phyloP scores from a whole-genome alignment of 2,888 invertebrate species.

The Dasysyrphus tricinctus region DNA sequence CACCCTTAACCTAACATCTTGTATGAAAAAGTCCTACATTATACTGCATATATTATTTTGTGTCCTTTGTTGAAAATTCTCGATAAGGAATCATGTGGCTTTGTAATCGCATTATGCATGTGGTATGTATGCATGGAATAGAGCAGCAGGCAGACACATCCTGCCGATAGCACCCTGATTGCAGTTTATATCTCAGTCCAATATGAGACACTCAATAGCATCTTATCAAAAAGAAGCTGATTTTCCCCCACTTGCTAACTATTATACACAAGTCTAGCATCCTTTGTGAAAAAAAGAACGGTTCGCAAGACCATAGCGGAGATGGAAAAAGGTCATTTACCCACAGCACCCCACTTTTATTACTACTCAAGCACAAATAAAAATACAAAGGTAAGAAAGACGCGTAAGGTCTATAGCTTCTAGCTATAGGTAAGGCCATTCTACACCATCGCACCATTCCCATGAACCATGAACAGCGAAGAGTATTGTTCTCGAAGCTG shows the following conservation, averaged over 20 bases:
- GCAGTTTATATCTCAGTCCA: slow-evolving; percentile 45
- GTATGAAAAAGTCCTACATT: slow-evolving; percentile 2
- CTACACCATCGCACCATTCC: slow-evolving; percentile 30
- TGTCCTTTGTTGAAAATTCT: slow-evolving; percentile 19
- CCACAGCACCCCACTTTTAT: slow-evolving; percentile 53
- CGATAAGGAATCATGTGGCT: slow-evolving; percentile 63
- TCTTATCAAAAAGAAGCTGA: slow-evolving; percentile 13
- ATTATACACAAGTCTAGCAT: slow-evolving; percentile 15
- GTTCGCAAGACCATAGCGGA: slow-evolving; percentile 40
- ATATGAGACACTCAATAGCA: slow-evolving; percentile 27
- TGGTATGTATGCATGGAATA: slow-evolving; percentile 45
- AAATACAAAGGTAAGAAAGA: slow-evolving; percentile 45
- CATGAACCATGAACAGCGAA: slow-evolving; percentile 49
- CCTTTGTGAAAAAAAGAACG: slow-evolving; percentile 32
- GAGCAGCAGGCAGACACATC: slow-evolving; percentile 45
- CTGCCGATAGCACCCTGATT: slow-evolving; percentile 50
- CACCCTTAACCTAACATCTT: slow-evolving; percentile 53
- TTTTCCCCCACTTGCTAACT: slow-evolving; percentile 25
- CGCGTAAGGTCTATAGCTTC: slow-evolving; percentile 38
- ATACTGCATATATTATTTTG: slow-evolving; percentile 9
- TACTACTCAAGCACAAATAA: slow-evolving; percentile 17
- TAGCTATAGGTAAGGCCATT: slow-evolving; percentile 30
- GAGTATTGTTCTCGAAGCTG: slow-evolving; percentile 64
- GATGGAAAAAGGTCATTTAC: slow-evolving; percentile 68
- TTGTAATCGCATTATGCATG: slow-evolving; percentile 66